phyloP scores from a whole-genome alignment of 2,113 vertebrate genomes.

The Aegypius monachus region DNA sequence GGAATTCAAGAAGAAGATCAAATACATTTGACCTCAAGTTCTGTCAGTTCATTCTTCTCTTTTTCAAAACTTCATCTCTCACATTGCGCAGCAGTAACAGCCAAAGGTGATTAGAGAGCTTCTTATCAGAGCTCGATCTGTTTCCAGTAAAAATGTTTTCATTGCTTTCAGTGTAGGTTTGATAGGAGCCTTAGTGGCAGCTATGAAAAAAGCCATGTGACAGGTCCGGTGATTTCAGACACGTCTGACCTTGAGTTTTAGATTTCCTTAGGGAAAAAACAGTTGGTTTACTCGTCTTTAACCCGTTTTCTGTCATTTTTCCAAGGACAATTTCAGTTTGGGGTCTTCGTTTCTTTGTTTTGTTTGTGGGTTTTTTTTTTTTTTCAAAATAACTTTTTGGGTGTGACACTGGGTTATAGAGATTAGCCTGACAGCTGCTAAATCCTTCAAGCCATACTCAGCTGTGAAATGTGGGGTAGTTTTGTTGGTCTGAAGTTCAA shows the following conservation, averaged over 20 bases:
- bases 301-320: constrained; percentile 7
- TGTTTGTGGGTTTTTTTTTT: neutral
- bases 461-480: neutral
- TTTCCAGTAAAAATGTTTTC: constrained; percentile 30
- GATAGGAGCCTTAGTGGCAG: neutral
- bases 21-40: neutral
- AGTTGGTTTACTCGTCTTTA: neutral
- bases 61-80: neutral
- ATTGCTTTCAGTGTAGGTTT: neutral
- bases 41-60: neutral
- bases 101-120: neutral
- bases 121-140: neutral
- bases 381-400: neutral
- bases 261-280: constrained; percentile 1
- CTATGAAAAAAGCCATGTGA: neutral
- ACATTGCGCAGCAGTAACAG: neutral
- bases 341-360: rapidly evolving
- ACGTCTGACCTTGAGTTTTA: constrained; percentile 27
- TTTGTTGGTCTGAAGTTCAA: neutral
- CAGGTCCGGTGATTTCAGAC: neutral
- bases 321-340: neutral
- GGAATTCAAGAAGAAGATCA: neutral
- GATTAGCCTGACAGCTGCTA: neutral
- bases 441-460: neutral
- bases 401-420: neutral